Conservation (phyloP, 2,113 vertebrate species). For the Apteryx owenii region DNA sequence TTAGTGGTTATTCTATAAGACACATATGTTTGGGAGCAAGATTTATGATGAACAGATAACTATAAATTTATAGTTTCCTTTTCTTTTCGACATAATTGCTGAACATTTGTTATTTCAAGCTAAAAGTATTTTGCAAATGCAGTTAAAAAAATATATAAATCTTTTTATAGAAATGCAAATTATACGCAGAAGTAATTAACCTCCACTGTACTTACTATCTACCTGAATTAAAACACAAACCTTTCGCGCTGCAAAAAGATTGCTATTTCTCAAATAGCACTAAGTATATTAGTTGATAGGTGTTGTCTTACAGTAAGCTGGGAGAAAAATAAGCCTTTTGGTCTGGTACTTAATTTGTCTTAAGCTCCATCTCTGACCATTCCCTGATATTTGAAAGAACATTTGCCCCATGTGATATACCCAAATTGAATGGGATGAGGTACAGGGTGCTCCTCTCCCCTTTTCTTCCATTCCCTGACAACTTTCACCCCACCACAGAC, state of each 20-base stretch:
- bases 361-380: background rate
- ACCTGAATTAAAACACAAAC: background rate
- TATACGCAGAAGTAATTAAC: background rate
- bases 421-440: background rate
- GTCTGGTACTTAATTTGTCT: background rate
- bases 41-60: background rate
- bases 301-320: background rate
- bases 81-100: background rate
- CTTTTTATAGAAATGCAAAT: background rate
- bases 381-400: background rate
- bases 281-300: background rate
- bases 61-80: slow-evolving; percentile 1
- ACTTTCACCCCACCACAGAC: background rate
- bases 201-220: background rate
- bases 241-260: background rate
- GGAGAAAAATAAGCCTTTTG: background rate
- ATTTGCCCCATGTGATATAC: background rate
- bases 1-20: background rate
- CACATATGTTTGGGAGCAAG: background rate
- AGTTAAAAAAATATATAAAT: background rate
- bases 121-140: background rate
- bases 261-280: background rate
- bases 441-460: background rate
- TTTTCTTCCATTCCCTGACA: background rate
- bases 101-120: background rate